These are phyloP conservation scores for Podabrus alpinus DNA, from an alignment of 2,888 invertebrate species.

Conservation along the genomic window DNA sequence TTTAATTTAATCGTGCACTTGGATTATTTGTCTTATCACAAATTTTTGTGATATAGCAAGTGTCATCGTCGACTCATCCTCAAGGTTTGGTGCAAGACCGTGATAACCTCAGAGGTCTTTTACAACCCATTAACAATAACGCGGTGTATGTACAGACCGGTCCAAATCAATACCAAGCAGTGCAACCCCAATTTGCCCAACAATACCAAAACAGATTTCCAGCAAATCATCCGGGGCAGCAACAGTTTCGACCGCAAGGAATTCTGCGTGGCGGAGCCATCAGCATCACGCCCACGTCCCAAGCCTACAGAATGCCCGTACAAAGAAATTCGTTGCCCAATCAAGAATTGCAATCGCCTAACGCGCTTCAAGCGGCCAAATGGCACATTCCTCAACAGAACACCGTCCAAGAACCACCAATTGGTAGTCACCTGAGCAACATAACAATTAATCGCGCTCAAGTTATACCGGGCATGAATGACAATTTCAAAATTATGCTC, in stretches of 20 bases:
- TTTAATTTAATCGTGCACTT: background rate
- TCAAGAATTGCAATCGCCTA: slow-evolving; percentile 21
- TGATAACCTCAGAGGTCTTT: slow-evolving; percentile 52
- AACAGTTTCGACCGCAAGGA: slow-evolving; percentile 23
- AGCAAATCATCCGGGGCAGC: slow-evolving; percentile 32
- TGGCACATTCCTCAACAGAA: slow-evolving; percentile 77
- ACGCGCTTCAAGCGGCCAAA: slow-evolving; percentile 61
- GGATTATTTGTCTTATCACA: background rate
- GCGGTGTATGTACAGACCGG: slow-evolving; percentile 55
- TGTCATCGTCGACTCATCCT: slow-evolving; percentile 65
- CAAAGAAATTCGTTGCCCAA: slow-evolving; percentile 5
- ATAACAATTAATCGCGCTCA: slow-evolving; percentile 32
- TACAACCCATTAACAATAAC: slow-evolving; percentile 48
- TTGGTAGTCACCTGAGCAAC: slow-evolving; percentile 17
- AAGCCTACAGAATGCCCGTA: slow-evolving; percentile 21
- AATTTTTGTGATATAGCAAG: slow-evolving; percentile 44
- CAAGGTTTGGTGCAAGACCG: slow-evolving; percentile 56
- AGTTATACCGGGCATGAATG: slow-evolving; percentile 51
- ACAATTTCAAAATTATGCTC: slow-evolving; percentile 73
- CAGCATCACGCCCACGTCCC: slow-evolving; percentile 22
- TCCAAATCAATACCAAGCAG: slow-evolving; percentile 54
- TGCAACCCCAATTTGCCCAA: slow-evolving; percentile 52
- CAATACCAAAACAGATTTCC: slow-evolving; percentile 49
- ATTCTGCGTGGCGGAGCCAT: slow-evolving; percentile 5
- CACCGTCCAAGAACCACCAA: slow-evolving; percentile 8